Percentiles rank a stretch among this genome's conserved stretches.
Conservation (phyloP, 2,797 vertebrate species). For the Anomalospiza imberbis region DNA sequence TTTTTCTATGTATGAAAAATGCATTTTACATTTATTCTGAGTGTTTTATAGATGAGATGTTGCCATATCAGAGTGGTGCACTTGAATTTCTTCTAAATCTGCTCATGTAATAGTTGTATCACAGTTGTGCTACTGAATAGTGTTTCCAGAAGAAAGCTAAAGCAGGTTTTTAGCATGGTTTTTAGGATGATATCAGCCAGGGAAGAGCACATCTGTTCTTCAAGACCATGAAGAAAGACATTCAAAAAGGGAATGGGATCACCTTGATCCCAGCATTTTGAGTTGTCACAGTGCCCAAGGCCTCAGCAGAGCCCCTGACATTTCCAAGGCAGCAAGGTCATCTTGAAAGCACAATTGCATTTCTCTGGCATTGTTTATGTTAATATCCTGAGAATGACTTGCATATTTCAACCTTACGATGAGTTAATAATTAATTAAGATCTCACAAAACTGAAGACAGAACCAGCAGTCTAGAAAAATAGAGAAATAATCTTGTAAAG, state of each 20-base stretch:
- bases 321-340: constrained; percentile 65
- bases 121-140: background rate
- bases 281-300: constrained; percentile 30
- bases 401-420: constrained; percentile 47
- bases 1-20: background rate
- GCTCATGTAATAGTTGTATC: background rate
- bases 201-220: background rate
- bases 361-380: constrained; percentile 51
- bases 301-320: constrained; percentile 45
- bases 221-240: background rate
- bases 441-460: constrained; percentile 61
- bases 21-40: background rate
- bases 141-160: background rate
- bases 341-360: constrained; percentile 50
- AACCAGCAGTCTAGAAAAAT: constrained; percentile 33
- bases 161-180: background rate
- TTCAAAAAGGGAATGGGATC: background rate
- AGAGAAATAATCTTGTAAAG: background rate
- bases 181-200: background rate
- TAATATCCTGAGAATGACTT: constrained; percentile 68
- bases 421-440: constrained; percentile 71
- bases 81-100: background rate
- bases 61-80: background rate
- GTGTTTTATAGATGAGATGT: background rate
- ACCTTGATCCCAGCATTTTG: background rate